Percentiles rank a stretch among this genome's conserved stretches.
These are phyloP conservation scores for Pelodytes ibericus DNA, from an alignment of 2,797 vertebrate genomes.

Conservation along the genomic window DNA sequence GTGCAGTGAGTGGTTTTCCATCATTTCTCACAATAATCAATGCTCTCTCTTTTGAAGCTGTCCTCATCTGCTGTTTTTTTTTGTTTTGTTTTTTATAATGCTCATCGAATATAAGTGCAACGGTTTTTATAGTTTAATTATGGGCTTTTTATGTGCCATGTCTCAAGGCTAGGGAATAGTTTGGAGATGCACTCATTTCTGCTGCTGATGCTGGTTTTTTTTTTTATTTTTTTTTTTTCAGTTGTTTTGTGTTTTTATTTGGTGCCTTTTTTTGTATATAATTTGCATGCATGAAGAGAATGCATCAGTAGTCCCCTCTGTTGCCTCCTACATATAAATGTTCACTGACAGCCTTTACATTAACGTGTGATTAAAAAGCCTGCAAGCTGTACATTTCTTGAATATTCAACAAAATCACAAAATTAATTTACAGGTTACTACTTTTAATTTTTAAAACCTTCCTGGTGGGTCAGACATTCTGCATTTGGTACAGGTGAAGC, in stretches of 20 bases:
- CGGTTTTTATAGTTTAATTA: too few species aligned
- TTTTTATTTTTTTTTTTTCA: background rate
- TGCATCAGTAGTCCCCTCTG: background rate
- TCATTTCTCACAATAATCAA: too few species aligned
- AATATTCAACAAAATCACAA: too few species aligned
- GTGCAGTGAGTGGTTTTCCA: background rate
- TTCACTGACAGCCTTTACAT: background rate
- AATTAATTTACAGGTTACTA: too few species aligned
- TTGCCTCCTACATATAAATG: background rate
- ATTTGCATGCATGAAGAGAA: background rate
- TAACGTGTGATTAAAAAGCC: background rate
- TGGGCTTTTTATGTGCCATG: background rate
- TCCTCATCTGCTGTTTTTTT: background rate
- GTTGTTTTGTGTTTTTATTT: constrained; percentile 41
- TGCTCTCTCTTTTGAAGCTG: too few species aligned
- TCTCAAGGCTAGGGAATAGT: background rate
- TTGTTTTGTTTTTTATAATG: background rate
- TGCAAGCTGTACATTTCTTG: too few species aligned
- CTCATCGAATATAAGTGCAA: too few species aligned
- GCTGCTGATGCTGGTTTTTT: background rate
- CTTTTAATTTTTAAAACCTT: too few species aligned
- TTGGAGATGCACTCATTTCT: background rate
- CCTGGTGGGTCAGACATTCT: background rate
- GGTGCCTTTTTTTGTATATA: constrained; percentile 29
- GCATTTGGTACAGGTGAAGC: too few species aligned